phyloP scores from a whole-genome alignment of 2,797 vertebrate species.

The Galaxias olidus region DNA sequence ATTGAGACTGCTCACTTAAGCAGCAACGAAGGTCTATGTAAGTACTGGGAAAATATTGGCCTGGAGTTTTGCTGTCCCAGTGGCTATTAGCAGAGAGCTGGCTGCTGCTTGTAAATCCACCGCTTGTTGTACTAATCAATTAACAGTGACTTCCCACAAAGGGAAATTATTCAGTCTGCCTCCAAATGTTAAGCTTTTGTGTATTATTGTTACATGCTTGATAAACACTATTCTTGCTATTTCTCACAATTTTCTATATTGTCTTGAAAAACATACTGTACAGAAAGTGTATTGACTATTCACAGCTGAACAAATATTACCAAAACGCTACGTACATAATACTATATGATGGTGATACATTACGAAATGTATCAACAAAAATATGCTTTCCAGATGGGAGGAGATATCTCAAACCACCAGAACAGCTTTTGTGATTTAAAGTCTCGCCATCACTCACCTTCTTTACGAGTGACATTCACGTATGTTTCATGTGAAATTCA shows the following conservation, averaged over 20 bases:
- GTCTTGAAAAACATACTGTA: not conserved
- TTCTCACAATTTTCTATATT: not conserved
- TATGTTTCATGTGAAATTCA: slow-evolving; percentile 64
- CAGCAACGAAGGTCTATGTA: slow-evolving; percentile 88
- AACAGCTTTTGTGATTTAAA: slow-evolving; percentile 25
- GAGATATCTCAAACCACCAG: not conserved
- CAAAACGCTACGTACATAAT: too few species aligned
- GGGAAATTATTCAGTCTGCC: slow-evolving; percentile 89
- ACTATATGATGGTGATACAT: too few species aligned
- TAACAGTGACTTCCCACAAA: slow-evolving; percentile 80
- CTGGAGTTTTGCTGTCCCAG: slow-evolving; percentile 83
- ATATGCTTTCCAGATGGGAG: not conserved
- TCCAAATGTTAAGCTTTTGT: slow-evolving; percentile 67
- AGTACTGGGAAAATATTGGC: slow-evolving; percentile 81
- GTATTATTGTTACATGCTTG: slow-evolving; percentile 14
- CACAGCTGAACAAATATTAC: not conserved
- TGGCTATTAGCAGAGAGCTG: slow-evolving; percentile 89
- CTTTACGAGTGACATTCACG: slow-evolving; percentile 43
- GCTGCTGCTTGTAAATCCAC: slow-evolving; percentile 88
- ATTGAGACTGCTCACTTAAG: slow-evolving; percentile 77
- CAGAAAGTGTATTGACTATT: not conserved
- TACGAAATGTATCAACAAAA: too few species aligned
- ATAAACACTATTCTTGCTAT: not conserved
- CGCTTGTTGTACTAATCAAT: slow-evolving; percentile 85
- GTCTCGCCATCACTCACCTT: slow-evolving; percentile 48